Conservation (phyloP, 2,113 vertebrate species). For the Panthera tigris region DNA sequence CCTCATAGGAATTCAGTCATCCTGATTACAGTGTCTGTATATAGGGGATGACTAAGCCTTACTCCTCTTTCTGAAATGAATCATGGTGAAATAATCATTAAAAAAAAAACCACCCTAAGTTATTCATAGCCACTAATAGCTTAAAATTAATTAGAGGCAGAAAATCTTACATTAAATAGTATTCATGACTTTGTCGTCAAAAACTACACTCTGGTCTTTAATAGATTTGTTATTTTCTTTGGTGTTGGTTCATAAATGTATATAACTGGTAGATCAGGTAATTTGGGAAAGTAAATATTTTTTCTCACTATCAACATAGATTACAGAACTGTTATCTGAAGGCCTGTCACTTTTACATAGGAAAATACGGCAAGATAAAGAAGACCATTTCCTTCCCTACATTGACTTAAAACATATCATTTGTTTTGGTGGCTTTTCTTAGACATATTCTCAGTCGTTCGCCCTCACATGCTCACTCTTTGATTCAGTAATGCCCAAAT, state of each 20-base stretch:
- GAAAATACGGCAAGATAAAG: background rate
- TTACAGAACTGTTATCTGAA: conserved; percentile 31
- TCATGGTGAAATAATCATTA: conserved; percentile 15
- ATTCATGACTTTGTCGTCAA: background rate
- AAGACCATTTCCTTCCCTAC: background rate
- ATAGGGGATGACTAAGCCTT: background rate
- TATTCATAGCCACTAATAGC: background rate
- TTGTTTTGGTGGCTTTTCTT: conserved; percentile 6
- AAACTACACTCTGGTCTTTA: conserved; percentile 23
- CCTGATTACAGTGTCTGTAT: background rate
- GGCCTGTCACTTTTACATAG: background rate
- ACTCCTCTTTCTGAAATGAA: conserved; percentile 24
- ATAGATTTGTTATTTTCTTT: conserved; percentile 59
- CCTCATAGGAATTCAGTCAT: background rate
- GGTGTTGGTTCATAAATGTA: conserved; percentile 24
- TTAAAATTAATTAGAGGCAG: conserved; percentile 41
- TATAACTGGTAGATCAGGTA: conserved; percentile 23
- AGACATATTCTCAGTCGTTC: background rate
- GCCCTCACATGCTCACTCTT: background rate
- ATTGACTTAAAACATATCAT: conserved; percentile 14
- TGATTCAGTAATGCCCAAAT: background rate
- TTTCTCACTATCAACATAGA: conserved; percentile 44
- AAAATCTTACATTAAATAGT: conserved; percentile 12
- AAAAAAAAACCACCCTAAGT: background rate
- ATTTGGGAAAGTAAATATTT: conserved; percentile 44